These are phyloP conservation scores for Heliopora coerulea DNA, from an alignment of 92 coral and sea anemone genomes.

Conservation along the genomic window DNA sequence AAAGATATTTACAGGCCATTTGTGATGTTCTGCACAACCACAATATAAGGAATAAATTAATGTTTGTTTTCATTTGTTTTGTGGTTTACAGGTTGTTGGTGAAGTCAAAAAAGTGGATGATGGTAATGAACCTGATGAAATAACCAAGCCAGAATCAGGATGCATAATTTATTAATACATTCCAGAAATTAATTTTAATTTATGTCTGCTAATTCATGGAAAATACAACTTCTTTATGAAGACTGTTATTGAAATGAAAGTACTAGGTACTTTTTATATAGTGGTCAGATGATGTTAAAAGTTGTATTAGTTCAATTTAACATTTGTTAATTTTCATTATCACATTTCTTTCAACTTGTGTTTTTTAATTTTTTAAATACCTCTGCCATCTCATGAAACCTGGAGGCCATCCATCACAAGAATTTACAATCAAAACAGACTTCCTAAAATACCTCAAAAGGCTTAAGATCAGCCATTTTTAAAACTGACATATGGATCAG, in stretches of 20 bases:
- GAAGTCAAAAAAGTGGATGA: slow-evolving; percentile 57
- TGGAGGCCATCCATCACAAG: no score
- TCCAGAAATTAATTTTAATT: not conserved
- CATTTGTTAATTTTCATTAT: no score
- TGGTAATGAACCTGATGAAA: slow-evolving; percentile 54
- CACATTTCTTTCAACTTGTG: not conserved
- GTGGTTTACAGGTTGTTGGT: slow-evolving; percentile 57
- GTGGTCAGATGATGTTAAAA: slow-evolving; percentile 27
- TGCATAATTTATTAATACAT: slow-evolving; percentile 47
- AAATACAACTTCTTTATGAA: slow-evolving; percentile 27
- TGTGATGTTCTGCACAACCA: no score
- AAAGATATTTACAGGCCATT: no score
- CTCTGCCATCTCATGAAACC: no score
- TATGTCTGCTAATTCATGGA: not conserved
- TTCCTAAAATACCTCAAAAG: no score
- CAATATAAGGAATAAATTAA: no score
- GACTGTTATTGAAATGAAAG: slow-evolving; percentile 19
- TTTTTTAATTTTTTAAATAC: no score
- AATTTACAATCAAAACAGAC: no score
- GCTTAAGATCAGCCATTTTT: no score
- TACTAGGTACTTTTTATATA: not conserved
- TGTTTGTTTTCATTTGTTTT: not conserved
- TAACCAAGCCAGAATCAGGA: slow-evolving; percentile 42
- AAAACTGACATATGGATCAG: no score
- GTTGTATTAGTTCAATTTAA: slow-evolving; percentile 19